These are phyloP conservation scores for Agrypnia vestita DNA, from an alignment of 1,140 invertebrate species.

Conservation along the genomic window DNA sequence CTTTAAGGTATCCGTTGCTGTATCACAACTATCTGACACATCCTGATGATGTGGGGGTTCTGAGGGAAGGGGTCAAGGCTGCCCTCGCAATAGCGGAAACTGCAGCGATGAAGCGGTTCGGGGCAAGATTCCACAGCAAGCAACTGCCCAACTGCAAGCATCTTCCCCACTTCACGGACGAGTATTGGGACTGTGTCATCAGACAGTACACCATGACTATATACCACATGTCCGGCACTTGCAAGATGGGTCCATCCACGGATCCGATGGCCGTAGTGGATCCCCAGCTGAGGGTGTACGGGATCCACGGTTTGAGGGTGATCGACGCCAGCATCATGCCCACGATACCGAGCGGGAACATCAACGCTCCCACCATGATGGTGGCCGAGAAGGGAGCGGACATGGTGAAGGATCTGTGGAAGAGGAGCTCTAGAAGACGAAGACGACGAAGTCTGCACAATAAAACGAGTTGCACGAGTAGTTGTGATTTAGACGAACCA, in stretches of 20 bases:
- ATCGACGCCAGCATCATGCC: slow-evolving; percentile 90
- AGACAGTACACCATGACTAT: slow-evolving; percentile 90
- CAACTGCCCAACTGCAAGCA: slow-evolving; percentile 87
- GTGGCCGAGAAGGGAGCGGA: slow-evolving; percentile 94
- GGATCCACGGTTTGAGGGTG: slow-evolving; percentile 82
- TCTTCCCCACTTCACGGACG: slow-evolving; percentile 82
- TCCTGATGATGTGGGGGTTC: slow-evolving; percentile 83
- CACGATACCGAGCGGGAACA: slow-evolving; percentile 86
- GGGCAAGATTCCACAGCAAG: slow-evolving; percentile 81
- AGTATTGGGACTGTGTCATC: slow-evolving; percentile 88
- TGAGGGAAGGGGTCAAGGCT: slow-evolving; percentile 89
- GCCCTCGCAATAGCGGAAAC: slow-evolving; percentile 86
- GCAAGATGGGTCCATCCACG: slow-evolving; percentile 86
- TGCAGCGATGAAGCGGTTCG: slow-evolving; percentile 81
- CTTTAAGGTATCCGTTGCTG: slow-evolving; percentile 87
- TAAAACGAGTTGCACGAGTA: slow-evolving; percentile 20
- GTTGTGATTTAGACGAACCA: slow-evolving; percentile 52
- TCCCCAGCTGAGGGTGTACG: slow-evolving; percentile 83
- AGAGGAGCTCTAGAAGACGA: slow-evolving; percentile 65
- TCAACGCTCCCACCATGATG: slow-evolving; percentile 92
- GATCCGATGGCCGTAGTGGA: slow-evolving; percentile 90
- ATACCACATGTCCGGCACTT: slow-evolving; percentile 88
- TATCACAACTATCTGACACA: slow-evolving; percentile 93
- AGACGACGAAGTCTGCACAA: slow-evolving; percentile 61
- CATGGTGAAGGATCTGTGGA: slow-evolving; percentile 85